Evolutionary conservation across 2,888 invertebrate species (phyloP).

Genomic region (Tetragonula carbonaria): DNA sequence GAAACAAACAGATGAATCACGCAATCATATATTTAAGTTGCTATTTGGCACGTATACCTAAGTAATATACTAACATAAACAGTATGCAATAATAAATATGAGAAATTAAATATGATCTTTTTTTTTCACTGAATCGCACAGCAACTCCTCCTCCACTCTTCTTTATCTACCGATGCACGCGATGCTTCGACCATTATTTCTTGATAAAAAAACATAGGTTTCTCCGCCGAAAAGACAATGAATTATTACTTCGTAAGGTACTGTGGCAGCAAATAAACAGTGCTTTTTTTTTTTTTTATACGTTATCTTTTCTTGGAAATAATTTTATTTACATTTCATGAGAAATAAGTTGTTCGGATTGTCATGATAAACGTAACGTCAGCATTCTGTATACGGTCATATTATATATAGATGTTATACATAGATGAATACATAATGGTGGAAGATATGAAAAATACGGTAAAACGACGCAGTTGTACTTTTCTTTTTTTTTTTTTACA

Average conservation of each 20-base stretch:
- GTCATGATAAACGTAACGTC: not conserved
- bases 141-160: not conserved
- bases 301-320: slow-evolving; percentile 38
- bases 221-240: not conserved
- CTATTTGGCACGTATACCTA: slow-evolving; percentile 84
- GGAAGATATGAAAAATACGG: slow-evolving; percentile 16
- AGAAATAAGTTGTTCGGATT: slow-evolving; percentile 40
- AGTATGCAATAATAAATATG: slow-evolving; percentile 84
- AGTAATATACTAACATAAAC: slow-evolving; percentile 84
- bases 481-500: not conserved
- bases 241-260: not conserved
- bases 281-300: slow-evolving; percentile 1
- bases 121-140: slow-evolving; percentile 35
- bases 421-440: slow-evolving; percentile 1
- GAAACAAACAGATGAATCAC: slow-evolving; percentile 82
- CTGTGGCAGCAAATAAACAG: not conserved
- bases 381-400: not conserved
- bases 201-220: slow-evolving; percentile 2
- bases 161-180: slow-evolving; percentile 10
- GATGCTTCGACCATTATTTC: not conserved
- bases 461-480: slow-evolving; percentile 1
- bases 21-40: slow-evolving; percentile 84
- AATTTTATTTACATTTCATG: slow-evolving; percentile 54
- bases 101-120: slow-evolving; percentile 73
- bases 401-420: slow-evolving; percentile 1